phyloP scores from a whole-genome alignment of 2,113 vertebrate genomes.

The Saguinus midas region DNA sequence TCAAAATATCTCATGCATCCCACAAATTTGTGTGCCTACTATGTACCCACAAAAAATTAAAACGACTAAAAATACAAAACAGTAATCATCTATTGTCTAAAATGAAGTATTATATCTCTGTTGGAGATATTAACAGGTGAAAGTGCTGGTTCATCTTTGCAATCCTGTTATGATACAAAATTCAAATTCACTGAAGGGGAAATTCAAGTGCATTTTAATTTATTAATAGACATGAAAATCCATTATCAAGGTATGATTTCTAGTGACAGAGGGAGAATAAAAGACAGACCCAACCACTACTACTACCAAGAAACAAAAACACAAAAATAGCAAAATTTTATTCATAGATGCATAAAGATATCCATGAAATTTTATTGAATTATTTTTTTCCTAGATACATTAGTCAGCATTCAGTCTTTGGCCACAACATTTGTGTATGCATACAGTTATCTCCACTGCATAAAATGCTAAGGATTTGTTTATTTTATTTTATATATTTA shows the following conservation, averaged over 20 bases:
- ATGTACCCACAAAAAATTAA: too few relatives aligned
- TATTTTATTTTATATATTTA: neutral
- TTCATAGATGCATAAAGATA: neutral
- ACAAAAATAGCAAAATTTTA: neutral
- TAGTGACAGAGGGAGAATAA: neutral
- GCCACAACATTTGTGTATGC: neutral
- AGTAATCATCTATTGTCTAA: neutral
- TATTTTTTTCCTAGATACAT: neutral
- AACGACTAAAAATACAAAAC: neutral
- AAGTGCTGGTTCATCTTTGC: neutral
- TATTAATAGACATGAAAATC: neutral
- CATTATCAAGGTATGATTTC: neutral
- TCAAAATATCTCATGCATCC: too few relatives aligned
- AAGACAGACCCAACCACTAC: neutral
- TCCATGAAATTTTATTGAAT: neutral
- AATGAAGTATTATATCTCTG: neutral
- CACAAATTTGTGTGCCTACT: too few relatives aligned
- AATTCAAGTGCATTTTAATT: neutral
- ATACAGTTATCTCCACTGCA: neutral
- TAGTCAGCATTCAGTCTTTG: neutral
- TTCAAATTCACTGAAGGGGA: neutral
- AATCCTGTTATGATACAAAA: neutral
- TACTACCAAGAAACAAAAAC: neutral
- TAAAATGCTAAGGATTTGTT: neutral
- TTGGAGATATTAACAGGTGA: neutral